phyloP scores from a whole-genome alignment of 2,797 vertebrate species.

The Acanthis flammea region DNA sequence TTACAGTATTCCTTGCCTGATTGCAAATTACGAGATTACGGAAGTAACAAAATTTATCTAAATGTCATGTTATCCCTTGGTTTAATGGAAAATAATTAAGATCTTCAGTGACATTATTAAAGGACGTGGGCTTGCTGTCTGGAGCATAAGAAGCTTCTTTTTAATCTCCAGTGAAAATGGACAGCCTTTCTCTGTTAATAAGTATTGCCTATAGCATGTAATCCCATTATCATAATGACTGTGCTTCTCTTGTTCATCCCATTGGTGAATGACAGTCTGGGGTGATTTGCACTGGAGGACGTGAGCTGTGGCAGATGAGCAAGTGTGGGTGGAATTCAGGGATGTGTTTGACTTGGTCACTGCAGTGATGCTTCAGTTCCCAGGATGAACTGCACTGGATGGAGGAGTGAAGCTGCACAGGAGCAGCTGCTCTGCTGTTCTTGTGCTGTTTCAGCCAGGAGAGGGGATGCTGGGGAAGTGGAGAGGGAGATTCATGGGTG shows the following conservation, averaged over 20 bases:
- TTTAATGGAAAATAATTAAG: constrained; percentile 29
- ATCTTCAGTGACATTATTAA: background rate
- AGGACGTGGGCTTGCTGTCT: background rate
- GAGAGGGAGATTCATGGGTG: background rate
- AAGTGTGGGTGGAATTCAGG: rapidly evolving
- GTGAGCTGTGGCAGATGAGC: background rate
- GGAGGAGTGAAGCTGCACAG: background rate
- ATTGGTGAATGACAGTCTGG: background rate
- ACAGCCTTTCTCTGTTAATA: background rate
- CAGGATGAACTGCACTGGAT: background rate
- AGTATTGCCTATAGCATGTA: background rate
- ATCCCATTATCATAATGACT: background rate
- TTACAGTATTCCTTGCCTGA: background rate
- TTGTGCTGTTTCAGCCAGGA: background rate
- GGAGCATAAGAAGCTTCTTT: background rate
- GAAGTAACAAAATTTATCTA: background rate
- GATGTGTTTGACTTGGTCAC: background rate
- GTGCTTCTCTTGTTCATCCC: background rate
- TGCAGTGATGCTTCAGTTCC: background rate
- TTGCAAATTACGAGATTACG: background rate
- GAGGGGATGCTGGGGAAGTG: background rate
- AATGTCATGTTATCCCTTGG: constrained; percentile 22
- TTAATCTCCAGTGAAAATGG: background rate
- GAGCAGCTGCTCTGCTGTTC: background rate
- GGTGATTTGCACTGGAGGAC: background rate